Evolutionary conservation across 2,113 vertebrate species (phyloP), one percentile per base, ranked within the genome.

Genomic region (Podilymbus podiceps): DNA sequence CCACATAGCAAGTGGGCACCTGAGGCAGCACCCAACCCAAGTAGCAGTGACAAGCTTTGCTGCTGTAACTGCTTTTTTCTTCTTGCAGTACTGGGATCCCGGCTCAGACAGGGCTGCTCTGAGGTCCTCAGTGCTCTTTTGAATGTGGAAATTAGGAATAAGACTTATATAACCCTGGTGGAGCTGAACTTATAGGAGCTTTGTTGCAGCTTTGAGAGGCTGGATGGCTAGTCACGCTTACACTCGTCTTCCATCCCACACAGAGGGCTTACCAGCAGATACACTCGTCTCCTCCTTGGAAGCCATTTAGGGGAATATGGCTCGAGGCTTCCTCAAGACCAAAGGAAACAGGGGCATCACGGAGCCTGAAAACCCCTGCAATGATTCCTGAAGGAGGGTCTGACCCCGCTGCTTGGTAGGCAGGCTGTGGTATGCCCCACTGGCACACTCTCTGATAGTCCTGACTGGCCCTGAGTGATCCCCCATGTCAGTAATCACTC

Each of bases 381-480:
- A 82, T 28, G 49, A 79, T 79, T 85, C 23, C 30, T 60, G 46
- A 62, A 75, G n/a, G 46, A 89, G 16, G 6, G 15, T n/a, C 31
- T 4, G 4, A 77, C 15, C 15, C 33, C 5, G 3, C n/a, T 55
- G 16, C 25, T 11, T 27, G 24, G 24, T 15, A 77, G 35, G 55
- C 20, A 55, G 52, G 35, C 16, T 22, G 15, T 18, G 46, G 33
- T 74, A 22, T 38, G 35, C 17, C 18, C 30, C 25, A 53, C 8
- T 2, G 0, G 13, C 46, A 60, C 0, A 6, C 8, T 53, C 22
- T 23, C 25, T 1, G 0, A 22, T 18, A 74, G 73, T 38, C 22
- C 35, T 62, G 46, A 35, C 33, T 31, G 40, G 56, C 38, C 13
- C 35, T 11, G 11, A 44, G 53, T 28, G 40, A 66, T 23, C 80